These are phyloP conservation scores for Anableps anableps DNA, from an alignment of 2,797 vertebrate genomes.

Conservation along the genomic window DNA sequence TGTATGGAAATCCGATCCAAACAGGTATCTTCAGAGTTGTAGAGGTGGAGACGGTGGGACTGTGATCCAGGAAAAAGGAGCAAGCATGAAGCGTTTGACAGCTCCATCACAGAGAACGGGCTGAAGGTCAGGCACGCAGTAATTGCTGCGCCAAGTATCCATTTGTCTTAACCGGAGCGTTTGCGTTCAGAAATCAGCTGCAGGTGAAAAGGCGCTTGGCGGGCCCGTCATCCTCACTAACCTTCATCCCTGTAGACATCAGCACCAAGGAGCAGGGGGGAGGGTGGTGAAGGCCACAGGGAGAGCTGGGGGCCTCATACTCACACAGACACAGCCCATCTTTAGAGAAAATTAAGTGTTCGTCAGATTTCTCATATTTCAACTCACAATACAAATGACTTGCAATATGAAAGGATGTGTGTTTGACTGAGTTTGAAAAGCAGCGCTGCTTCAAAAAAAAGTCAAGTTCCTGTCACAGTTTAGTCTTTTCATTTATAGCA, in stretches of 20 bases:
- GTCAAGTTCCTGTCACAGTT: background rate
- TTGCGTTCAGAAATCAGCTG: conserved; percentile 55
- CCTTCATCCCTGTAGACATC: conserved; percentile 61
- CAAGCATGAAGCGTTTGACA: conserved; percentile 55
- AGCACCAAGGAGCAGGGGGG: background rate
- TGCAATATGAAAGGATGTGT: background rate
- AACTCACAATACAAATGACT: background rate
- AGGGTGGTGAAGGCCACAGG: conserved; percentile 31
- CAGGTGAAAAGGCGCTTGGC: conserved; percentile 68
- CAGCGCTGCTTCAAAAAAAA: background rate
- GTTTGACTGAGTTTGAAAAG: background rate
- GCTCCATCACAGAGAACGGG: conserved; percentile 54
- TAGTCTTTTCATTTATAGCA: background rate
- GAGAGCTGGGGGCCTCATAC: conserved; percentile 27
- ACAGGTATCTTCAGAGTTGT: background rate
- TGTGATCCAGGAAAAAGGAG: conserved; percentile 27
- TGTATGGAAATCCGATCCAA: conserved; percentile 6
- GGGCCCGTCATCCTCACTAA: conserved; percentile 71
- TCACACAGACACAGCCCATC: conserved; percentile 1
- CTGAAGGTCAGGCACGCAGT: conserved; percentile 68
- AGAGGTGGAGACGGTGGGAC: conserved; percentile 13
- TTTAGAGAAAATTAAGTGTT: background rate
- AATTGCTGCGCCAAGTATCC: conserved; percentile 42
- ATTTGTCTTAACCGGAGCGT: conserved; percentile 69
- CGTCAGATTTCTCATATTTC: background rate